phyloP scores from a whole-genome alignment of 2,113 vertebrate genomes.

The Anser cygnoides region DNA sequence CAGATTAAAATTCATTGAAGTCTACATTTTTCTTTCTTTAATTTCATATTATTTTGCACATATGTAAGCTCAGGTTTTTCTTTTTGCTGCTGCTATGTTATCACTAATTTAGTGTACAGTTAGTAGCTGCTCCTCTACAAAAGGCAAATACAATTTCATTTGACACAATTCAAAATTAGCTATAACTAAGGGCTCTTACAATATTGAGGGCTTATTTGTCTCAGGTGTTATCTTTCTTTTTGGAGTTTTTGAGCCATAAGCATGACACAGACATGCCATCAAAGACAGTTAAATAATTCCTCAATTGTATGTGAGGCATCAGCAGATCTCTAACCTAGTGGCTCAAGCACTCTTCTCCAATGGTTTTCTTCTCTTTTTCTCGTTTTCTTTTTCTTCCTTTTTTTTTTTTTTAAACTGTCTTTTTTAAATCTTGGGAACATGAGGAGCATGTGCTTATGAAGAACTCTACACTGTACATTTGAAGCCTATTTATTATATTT shows the following conservation, averaged over 20 bases:
- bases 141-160: background rate
- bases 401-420: background rate
- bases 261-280: background rate
- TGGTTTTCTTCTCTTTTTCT: background rate
- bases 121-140: background rate
- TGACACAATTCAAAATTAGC: background rate
- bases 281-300: background rate
- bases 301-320: background rate
- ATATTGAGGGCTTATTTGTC: background rate
- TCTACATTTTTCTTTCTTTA: background rate
- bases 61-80: background rate
- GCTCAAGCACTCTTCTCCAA: background rate
- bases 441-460: background rate
- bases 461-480: background rate
- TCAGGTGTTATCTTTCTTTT: background rate
- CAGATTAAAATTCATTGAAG: background rate
- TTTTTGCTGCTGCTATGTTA: background rate
- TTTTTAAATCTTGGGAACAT: background rate
- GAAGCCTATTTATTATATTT: background rate
- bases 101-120: background rate
- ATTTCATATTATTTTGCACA: background rate
- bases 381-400: background rate
- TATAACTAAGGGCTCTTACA: background rate
- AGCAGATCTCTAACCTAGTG: background rate
- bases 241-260: background rate